A percentile compares a stretch with the other conserved stretches of the same genome.
phyloP scores from a whole-genome alignment of 1,140 invertebrate genomes.

The Heliconius melpomene region DNA sequence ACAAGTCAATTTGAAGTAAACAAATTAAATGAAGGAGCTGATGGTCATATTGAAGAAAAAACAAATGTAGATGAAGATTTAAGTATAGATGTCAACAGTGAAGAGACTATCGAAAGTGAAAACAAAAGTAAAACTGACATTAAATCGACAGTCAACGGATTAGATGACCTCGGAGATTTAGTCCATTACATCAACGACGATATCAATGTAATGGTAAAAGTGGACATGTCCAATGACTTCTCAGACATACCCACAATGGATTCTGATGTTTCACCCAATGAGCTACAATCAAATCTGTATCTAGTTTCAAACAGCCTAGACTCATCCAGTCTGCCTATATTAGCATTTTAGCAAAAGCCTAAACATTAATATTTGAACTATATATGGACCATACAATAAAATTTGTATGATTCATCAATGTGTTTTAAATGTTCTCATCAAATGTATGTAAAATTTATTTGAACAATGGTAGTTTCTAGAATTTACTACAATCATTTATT shows the following conservation, averaged over 20 bases:
- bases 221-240: conserved; percentile 15
- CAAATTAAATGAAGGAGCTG: background rate
- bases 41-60: background rate
- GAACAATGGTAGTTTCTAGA: background rate
- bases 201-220: conserved; percentile 20
- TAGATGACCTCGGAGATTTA: conserved; percentile 13
- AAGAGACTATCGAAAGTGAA: background rate
- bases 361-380: conserved; percentile 6
- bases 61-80: background rate
- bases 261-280: conserved; percentile 17
- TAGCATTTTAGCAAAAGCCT: conserved; percentile 41
- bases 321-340: conserved; percentile 30
- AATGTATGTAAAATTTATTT: background rate
- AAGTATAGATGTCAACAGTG: background rate
- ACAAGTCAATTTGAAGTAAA: background rate
- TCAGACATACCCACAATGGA: conserved; percentile 22
- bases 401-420: background rate
- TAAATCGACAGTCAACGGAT: background rate
- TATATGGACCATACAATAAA: background rate
- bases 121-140: background rate
- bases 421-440: background rate
- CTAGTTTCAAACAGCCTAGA: conserved; percentile 17
- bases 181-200: conserved; percentile 1
- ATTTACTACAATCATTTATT: conserved; percentile 1
- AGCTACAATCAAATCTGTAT: conserved; percentile 10